Evolutionary conservation across 2,113 vertebrate genomes (phyloP), one percentile per base, ranked within the genome.

Genomic region (Hylia prasina): DNA sequence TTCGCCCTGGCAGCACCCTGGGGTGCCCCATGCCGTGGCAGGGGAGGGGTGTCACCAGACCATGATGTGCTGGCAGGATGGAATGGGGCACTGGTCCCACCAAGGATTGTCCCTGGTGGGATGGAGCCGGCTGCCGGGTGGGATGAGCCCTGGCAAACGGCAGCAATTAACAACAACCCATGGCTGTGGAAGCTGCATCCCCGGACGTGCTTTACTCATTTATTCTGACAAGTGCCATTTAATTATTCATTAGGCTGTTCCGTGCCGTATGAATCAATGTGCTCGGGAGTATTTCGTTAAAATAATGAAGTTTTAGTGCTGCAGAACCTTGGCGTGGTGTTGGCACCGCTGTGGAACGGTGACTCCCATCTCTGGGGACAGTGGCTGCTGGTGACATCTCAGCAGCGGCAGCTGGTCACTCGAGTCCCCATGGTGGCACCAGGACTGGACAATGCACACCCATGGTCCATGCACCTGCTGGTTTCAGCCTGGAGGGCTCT

Each of bases 261-360:
- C 0, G 1, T 71, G 63, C 70, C 0, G 0, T 64, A 63, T 47
- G 83, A 94, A 85, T 93, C 82, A 23, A 75, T 53, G 87, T 63
- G 53, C 69, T 75, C 0, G 4, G 71, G 84, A 90, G 54, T 68
- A 47, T 95, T 94, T 86, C 1, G 0, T 91, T 93, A 87, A 92
- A 92, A 91, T 84, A 72, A 92, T 61, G 68, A 93, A 89, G 72
- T 57, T 75, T 81, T 56, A 79, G 69, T 13, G 61, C 82, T n/a
- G 53, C 0, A 1, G 83, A 86, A 37, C 24, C 23, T 23, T 3
- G 0, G 65, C 0, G 0, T 0, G 0, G 45, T 15, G 48, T 33
- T 2, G 18, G 58, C 37, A 11, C 79, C 0, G 1, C 66, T 6
- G 0, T 4, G 6, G 17, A 9, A 40, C 10, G 37, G 47, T 54